Conservation (phyloP, 2,113 vertebrate genomes). For the Phalacrocorax aristotelis region DNA sequence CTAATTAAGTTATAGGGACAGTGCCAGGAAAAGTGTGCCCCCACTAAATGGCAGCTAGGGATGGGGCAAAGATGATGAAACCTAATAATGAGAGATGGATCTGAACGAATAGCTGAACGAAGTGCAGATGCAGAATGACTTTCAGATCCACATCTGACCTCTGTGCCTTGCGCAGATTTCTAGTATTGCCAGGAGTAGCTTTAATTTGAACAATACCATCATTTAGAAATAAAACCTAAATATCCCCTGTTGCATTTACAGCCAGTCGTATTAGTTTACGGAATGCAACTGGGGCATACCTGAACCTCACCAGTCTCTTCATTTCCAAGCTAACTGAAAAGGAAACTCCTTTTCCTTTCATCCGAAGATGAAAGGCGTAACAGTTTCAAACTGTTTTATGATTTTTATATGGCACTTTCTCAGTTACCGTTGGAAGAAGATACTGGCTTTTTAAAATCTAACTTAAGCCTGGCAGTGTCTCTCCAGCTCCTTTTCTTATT, state of each 20-base stretch:
- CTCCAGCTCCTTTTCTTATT: background rate
- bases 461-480: constrained; percentile 25
- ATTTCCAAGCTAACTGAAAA: constrained; percentile 25
- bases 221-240: constrained; percentile 9
- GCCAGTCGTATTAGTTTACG: background rate
- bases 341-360: background rate
- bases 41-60: background rate
- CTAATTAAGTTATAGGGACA: constrained; percentile 13
- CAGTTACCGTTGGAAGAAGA: constrained; percentile 19
- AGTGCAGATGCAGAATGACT: background rate
- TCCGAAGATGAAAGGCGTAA: background rate
- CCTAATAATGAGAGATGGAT: background rate
- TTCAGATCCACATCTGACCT: background rate
- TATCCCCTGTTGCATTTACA: background rate
- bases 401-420: constrained; percentile 15
- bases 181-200: background rate
- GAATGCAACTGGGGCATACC: background rate
- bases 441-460: constrained; percentile 2
- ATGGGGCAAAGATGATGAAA: background rate
- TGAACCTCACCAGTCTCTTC: constrained; percentile 2
- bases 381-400: background rate
- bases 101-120: background rate
- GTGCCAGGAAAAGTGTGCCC: background rate
- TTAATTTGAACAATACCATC: background rate
- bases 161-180: constrained; percentile 14